These are phyloP conservation scores for Ophiodon elongatus DNA, from an alignment of 2,113 vertebrate species.

Conservation along the genomic window DNA sequence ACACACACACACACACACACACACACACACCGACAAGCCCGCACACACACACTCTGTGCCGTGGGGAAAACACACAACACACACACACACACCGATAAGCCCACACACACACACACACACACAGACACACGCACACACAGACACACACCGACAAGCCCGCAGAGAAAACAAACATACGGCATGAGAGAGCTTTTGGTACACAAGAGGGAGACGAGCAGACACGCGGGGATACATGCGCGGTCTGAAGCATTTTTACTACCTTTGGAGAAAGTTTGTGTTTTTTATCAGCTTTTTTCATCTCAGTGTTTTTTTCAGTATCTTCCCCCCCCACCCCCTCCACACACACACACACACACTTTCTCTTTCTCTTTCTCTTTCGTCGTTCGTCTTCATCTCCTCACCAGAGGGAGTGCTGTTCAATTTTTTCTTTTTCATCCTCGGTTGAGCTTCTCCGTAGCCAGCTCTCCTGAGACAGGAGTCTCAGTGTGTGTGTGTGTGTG, in stretches of 20 bases:
- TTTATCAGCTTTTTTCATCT: slow-evolving; percentile 26
- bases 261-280: slow-evolving; percentile 35
- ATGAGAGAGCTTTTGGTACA: slow-evolving; percentile 29
- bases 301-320: too few species aligned
- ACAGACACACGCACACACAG: slow-evolving; percentile 5
- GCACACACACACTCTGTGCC: slow-evolving; percentile 48
- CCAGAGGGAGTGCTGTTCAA: slow-evolving; percentile 16
- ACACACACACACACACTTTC: background rate
- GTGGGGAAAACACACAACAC: too few species aligned
- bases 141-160: slow-evolving; percentile 8
- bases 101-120: slow-evolving; percentile 11
- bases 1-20: slow-evolving; percentile 30
- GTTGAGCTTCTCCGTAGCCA: background rate
- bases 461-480: background rate
- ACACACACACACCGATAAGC: slow-evolving; percentile 9
- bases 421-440: background rate
- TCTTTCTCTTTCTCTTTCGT: background rate
- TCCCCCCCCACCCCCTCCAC: background rate
- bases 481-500: background rate
- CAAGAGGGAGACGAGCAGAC: background rate
- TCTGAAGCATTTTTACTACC: slow-evolving; percentile 26
- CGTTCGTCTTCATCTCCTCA: slow-evolving; percentile 11
- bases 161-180: slow-evolving; percentile 51
- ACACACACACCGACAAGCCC: slow-evolving; percentile 4
- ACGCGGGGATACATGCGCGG: background rate